Evolutionary conservation across 2,113 vertebrate species (phyloP).

Genomic region (Toxotes chatareus): DNA sequence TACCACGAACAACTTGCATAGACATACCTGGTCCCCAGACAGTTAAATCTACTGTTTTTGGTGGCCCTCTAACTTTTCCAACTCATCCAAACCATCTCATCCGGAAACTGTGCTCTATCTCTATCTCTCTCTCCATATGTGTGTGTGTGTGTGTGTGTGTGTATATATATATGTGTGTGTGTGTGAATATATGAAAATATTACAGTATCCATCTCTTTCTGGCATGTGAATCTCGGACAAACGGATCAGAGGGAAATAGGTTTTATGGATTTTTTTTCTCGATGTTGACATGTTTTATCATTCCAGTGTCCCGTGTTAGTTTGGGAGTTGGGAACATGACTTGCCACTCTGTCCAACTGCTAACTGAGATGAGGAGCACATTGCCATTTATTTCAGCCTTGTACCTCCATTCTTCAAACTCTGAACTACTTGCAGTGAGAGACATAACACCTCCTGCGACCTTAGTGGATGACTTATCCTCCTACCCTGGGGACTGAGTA

Average conservation of each 20-base stretch:
- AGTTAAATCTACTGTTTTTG: too few species aligned
- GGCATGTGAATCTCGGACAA: conserved; percentile 10
- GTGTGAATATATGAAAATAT: background rate
- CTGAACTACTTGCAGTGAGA: conserved; percentile 65
- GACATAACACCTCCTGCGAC: conserved; percentile 72
- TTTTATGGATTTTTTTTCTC: conserved; percentile 61
- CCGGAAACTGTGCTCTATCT: too few species aligned
- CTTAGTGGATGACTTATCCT: conserved; percentile 74
- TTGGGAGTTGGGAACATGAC: conserved; percentile 43
- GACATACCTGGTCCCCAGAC: too few species aligned
- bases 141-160: too few species aligned
- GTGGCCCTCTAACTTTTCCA: too few species aligned
- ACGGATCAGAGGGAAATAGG: conserved; percentile 47
- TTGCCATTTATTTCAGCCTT: conserved; percentile 58
- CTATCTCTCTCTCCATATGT: too few species aligned
- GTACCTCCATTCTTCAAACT: conserved; percentile 68
- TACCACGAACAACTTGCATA: background rate
- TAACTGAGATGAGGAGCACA: conserved; percentile 32
- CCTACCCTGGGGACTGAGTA: conserved; percentile 71
- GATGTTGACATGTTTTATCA: conserved; percentile 54
- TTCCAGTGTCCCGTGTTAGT: conserved; percentile 31
- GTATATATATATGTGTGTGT: too few species aligned
- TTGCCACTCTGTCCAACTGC: conserved; percentile 29
- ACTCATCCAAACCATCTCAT: too few species aligned
- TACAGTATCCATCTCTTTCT: conserved; percentile 27